phyloP scores from a whole-genome alignment of 2,888 invertebrate genomes.

The Cinara cedri region DNA sequence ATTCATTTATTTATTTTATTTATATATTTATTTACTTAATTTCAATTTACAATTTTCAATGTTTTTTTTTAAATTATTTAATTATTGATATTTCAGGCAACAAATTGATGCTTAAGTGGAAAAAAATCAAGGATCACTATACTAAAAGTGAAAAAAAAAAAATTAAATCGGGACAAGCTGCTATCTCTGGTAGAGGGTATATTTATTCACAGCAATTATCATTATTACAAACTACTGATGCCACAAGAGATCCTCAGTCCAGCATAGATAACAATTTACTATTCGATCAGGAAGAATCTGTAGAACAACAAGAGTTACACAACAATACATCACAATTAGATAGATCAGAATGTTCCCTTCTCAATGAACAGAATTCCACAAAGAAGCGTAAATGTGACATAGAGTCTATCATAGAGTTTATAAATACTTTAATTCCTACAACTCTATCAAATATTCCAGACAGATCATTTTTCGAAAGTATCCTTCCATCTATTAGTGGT shows the following conservation, averaged over 20 bases:
- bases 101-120: too few relatives aligned
- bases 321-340: background rate
- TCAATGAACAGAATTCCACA: background rate
- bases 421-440: background rate
- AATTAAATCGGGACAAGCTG: background rate
- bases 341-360: background rate
- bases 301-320: background rate
- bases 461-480: background rate
- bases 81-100: too few relatives aligned
- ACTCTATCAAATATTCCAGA: background rate
- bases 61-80: too few relatives aligned
- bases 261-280: background rate
- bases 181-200: background rate
- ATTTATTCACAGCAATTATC: constrained; percentile 3
- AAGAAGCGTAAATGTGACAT: background rate
- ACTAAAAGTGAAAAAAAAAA: background rate
- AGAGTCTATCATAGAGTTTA: background rate
- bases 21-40: too few relatives aligned
- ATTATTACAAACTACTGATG: constrained; percentile 2
- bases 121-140: constrained; percentile 1
- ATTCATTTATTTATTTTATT: too few relatives aligned
- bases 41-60: too few relatives aligned
- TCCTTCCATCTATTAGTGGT: background rate
- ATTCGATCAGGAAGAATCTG: background rate
- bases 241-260: background rate